Percentiles rank a stretch among this genome's conserved stretches.
These are phyloP conservation scores for Tenthredo amoena DNA, from an alignment of 2,888 invertebrate species.

Conservation along the genomic window DNA sequence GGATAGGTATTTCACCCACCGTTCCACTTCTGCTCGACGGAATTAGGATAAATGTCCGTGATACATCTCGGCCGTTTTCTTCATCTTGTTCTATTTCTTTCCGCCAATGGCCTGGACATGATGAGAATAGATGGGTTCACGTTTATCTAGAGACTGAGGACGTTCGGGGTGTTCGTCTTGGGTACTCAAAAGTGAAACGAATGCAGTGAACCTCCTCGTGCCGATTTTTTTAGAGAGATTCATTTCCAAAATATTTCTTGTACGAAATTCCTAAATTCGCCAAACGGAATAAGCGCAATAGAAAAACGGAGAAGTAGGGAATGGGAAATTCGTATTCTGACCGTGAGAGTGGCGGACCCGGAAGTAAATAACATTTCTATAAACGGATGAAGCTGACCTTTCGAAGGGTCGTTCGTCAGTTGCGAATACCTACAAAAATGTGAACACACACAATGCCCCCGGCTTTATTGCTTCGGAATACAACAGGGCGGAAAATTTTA, in stretches of 20 bases:
- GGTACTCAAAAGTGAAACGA: not conserved
- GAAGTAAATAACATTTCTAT: not conserved
- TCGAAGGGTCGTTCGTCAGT: not conserved
- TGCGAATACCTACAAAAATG: not conserved
- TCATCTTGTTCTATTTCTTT: not conserved
- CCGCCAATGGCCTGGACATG: not conserved
- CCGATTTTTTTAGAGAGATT: not conserved
- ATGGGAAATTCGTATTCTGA: not conserved
- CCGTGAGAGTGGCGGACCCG: not conserved
- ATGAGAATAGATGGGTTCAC: constrained; percentile 15
- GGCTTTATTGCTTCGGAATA: not conserved
- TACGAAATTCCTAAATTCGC: not conserved
- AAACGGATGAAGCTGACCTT: not conserved
- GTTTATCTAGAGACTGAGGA: constrained; percentile 9
- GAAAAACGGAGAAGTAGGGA: not conserved
- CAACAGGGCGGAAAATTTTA: not conserved
- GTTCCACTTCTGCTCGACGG: not conserved
- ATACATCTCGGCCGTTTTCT: not conserved
- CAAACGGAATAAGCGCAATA: too few relatives aligned
- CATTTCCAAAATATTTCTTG: not conserved
- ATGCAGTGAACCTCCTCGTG: not conserved
- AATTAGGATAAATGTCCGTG: not conserved
- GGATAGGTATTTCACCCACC: not conserved
- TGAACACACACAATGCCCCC: not conserved
- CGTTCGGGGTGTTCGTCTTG: not conserved